Percentiles rank a stretch among this genome's conserved stretches.
Conservation (phyloP, 2,888 invertebrate species). For the Hyposoter didymator region DNA sequence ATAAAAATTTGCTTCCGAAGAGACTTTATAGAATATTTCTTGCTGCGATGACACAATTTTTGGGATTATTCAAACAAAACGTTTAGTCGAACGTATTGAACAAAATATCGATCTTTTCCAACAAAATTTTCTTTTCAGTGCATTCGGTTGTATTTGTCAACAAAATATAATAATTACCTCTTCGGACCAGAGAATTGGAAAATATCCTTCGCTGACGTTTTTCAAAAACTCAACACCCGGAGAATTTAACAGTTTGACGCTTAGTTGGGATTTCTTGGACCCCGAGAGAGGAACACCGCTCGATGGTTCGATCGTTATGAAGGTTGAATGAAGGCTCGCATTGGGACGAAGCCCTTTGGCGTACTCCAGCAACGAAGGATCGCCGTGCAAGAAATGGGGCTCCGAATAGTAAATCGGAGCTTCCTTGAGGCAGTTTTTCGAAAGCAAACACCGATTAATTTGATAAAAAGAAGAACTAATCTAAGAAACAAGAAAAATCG, state of each 20-base stretch:
- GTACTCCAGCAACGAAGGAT: conserved; percentile 85
- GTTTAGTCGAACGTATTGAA: too few relatives aligned
- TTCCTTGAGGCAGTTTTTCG: conserved; percentile 79
- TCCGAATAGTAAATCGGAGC: conserved; percentile 88
- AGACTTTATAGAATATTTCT: too few relatives aligned
- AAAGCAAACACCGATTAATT: background rate
- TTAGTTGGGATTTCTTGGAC: conserved; percentile 86
- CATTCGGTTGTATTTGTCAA: background rate
- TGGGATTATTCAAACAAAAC: too few relatives aligned
- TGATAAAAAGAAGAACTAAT: too few relatives aligned
- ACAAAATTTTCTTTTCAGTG: too few relatives aligned
- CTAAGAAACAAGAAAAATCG: too few relatives aligned
- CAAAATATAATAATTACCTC: conserved; percentile 83
- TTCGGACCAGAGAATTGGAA: conserved; percentile 87
- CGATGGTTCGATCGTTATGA: conserved; percentile 87
- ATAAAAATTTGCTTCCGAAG: too few relatives aligned
- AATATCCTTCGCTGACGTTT: conserved; percentile 86
- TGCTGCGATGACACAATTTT: too few relatives aligned
- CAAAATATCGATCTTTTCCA: too few relatives aligned
- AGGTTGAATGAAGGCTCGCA: conserved; percentile 86
- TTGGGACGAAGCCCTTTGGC: conserved; percentile 86
- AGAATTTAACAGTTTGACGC: conserved; percentile 84
- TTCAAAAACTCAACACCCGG: conserved; percentile 84
- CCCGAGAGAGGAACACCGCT: conserved; percentile 86
- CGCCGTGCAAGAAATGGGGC: conserved; percentile 88